Base-by-base conservation (phyloP, 2,888 invertebrate species). In the Palloptera scutellata region DNA sequence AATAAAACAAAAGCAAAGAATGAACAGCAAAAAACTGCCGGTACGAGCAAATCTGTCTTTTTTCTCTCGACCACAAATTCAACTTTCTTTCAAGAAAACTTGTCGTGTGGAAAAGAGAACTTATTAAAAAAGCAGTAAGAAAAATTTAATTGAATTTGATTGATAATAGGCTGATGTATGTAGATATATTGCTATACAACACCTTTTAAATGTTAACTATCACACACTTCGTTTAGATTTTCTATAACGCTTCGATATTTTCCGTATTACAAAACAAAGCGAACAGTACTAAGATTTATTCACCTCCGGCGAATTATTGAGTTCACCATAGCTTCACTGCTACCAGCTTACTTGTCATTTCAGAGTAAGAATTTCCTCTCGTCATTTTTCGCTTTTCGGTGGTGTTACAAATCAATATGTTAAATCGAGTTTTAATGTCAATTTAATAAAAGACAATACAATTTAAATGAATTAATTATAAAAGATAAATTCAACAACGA, bases 341-440 rank as follows among this genome's bases (percentile, higher is more conserved):
- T 43, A 42, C 51, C 13, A 61, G 52, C 41, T 61, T 63, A 57
- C 1, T 57, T 64, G 64, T 58, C 58, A 30, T 30, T 30, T 30
- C 3, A 6, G 3, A 67, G 58, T 43, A n/a, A 61, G 48, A 66
- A 61, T 64, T 66, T 54, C 15, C 19, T 66, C 66, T 55, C 45
- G 66, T 66, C 66, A 59, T 66, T 67, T 57, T 68, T 66, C 68
- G 68, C 63, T 63, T 65, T 58, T 62, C 45, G 67, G 57, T 67
- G 62, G 64, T 67, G 67, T 58, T 30, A 68, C 58, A 69, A 67
- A 72, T 72, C 72, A 72, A 72, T 72, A 72, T 72, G 72, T 43
- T 72, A 61, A 64, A 60, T 63, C 58, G 61, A 30, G 61, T 69
- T 69, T 72, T 64, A 62, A 67, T 52, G 20, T n/a, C 53, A 64